Percentiles rank a stretch among this genome's conserved stretches.
Conservation (phyloP, 2,888 invertebrate species). For the Drosophila tanythrix region DNA sequence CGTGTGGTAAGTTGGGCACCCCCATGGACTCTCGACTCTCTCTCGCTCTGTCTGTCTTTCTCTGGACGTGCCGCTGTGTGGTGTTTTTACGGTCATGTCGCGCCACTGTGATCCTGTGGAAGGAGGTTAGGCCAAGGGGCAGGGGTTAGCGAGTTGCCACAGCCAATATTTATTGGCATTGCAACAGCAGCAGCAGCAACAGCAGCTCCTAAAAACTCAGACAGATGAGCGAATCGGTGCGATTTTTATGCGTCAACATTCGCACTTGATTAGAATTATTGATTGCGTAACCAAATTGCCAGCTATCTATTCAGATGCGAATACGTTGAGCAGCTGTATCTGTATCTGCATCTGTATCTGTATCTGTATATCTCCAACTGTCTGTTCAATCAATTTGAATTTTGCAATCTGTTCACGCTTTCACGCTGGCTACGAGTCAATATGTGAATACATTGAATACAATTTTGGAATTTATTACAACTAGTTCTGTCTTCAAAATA, state of each 20-base stretch:
- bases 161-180: conserved; percentile 56
- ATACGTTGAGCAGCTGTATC: conserved; percentile 17
- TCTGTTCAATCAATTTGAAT: conserved; percentile 23
- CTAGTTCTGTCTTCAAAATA: not conserved
- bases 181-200: conserved; percentile 9
- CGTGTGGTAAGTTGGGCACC: conserved; percentile 53
- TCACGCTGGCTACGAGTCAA: conserved; percentile 5
- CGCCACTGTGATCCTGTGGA: conserved; percentile 16
- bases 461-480: not conserved
- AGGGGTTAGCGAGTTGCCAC: conserved; percentile 37
- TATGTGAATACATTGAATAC: conserved; percentile 1
- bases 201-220: conserved; percentile 42
- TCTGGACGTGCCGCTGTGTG: conserved; percentile 62
- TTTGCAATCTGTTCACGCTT: conserved; percentile 33
- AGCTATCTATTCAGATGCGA: conserved; percentile 50
- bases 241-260: conserved; percentile 76
- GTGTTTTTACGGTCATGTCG: conserved; percentile 75
- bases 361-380: not conserved
- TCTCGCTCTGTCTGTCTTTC: conserved; percentile 10
- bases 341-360: not conserved
- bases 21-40: conserved; percentile 57
- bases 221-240: conserved; percentile 61
- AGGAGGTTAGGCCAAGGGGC: not conserved
- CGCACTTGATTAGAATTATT: conserved; percentile 82
- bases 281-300: conserved; percentile 69